Base-by-base conservation (phyloP, 2,797 vertebrate genomes). In the Tiaroga cobitis region DNA sequence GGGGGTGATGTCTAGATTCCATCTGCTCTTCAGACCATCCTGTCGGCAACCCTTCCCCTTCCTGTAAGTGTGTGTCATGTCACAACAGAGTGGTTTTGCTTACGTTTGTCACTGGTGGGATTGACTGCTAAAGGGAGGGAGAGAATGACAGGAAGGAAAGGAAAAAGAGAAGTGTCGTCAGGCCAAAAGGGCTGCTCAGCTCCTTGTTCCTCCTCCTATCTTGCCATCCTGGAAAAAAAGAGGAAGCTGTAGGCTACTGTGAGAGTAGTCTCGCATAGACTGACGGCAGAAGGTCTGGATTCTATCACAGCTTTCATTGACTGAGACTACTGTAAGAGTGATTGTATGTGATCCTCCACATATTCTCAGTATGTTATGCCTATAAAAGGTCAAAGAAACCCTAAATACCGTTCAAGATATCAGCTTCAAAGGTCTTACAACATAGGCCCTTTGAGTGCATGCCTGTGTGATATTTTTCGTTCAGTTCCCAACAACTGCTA, bases 71-170 rank as follows among this genome's bases (percentile, higher is more conserved):
- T 68, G 82, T 80, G 79, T 85, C 81, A 70, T 79, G 61, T 76
- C 82, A 76, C 43, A 49, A 76, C 72, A 19, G 49, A 72, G 46
- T 51, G 70, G 39, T 56, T 73, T 83, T 83, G 75, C 63, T 88
- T 10, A 13, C 83, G 63, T 61, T 77, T 87, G 61, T 79, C 73
- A 88, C 90, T 88, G 91, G 85, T 92, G 89, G 83, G 63, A 80
- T 87, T 85, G 82, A 89, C 54, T 56, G 32, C 15, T 72, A 16
- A 73, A 82, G 41, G 46, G 73, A 72, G 34, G 15, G 26, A 73
- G 37, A 73, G 83, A 87, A 76, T 81, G 73, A 81, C n/a, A 78
- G 72, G 74, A 81, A 85, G 78, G 68, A 80, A 83, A 67, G 26
- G 75, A 74, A 61, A 86, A 72, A 32, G 74, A 73, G 81, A 76